Conservation (phyloP, 2,888 invertebrate genomes). For the Drosophila mimetica region DNA sequence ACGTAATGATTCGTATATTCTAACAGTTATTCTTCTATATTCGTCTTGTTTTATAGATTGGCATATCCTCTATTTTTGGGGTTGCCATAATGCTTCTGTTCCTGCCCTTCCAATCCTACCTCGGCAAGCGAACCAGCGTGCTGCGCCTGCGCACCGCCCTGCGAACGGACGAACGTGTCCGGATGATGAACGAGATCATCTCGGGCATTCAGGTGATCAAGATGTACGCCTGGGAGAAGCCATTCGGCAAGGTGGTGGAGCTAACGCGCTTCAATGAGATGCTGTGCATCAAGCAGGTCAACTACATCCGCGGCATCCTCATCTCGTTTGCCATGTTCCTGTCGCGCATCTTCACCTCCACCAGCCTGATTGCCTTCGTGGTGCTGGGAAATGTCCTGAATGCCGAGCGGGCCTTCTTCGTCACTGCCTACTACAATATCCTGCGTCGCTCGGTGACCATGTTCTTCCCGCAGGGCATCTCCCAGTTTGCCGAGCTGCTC, state of each 20-base stretch:
- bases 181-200: slow-evolving; percentile 95
- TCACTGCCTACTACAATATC: slow-evolving; percentile 94
- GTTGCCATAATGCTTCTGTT: slow-evolving; percentile 87
- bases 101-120: slow-evolving; percentile 90
- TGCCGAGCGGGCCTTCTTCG: slow-evolving; percentile 94
- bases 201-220: slow-evolving; percentile 96
- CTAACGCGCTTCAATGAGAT: slow-evolving; percentile 86
- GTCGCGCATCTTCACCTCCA: slow-evolving; percentile 93
- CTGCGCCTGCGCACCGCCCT: slow-evolving; percentile 91
- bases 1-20: neutral
- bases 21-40: too few relatives aligned
- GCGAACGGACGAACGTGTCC: slow-evolving; percentile 94
- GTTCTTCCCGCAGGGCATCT: slow-evolving; percentile 91
- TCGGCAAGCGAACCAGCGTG: slow-evolving; percentile 91
- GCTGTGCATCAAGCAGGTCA: slow-evolving; percentile 89
- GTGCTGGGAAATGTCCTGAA: slow-evolving; percentile 89
- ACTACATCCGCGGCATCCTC: slow-evolving; percentile 90
- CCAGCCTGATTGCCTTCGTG: slow-evolving; percentile 91
- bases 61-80: slow-evolving; percentile 86
- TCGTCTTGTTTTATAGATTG: slow-evolving; percentile 82
- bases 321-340: slow-evolving; percentile 94
- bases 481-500: slow-evolving; percentile 86
- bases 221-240: slow-evolving; percentile 98
- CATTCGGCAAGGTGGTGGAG: slow-evolving; percentile 91
- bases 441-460: slow-evolving; percentile 93